A percentile compares a stretch with the other conserved stretches of the same genome.
These are phyloP conservation scores for Oxyura jamaicensis DNA, from an alignment of 2,113 vertebrate genomes.

Conservation along the genomic window DNA sequence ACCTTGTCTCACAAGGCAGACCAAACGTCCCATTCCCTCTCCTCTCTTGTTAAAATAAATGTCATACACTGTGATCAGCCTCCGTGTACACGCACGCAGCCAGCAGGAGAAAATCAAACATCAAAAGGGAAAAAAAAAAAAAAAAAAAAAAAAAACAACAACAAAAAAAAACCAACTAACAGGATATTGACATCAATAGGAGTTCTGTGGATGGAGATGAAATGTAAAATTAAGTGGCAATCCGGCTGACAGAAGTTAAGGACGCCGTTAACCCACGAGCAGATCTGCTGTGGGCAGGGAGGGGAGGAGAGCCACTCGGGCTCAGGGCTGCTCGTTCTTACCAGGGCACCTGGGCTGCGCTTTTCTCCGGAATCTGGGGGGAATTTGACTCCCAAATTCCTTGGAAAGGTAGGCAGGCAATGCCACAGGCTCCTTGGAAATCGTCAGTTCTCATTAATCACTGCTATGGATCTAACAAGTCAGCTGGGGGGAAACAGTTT, in stretches of 20 bases:
- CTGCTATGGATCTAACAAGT: not conserved
- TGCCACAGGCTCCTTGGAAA: not conserved
- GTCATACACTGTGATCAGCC: constrained; percentile 52
- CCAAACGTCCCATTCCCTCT: constrained; percentile 2
- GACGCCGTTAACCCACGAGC: constrained; percentile 1
- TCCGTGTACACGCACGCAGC: not conserved
- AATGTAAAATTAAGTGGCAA: constrained; percentile 13
- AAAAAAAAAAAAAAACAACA: not conserved
- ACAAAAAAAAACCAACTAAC: not conserved
- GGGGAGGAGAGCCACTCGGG: not conserved
- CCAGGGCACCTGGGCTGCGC: not conserved
- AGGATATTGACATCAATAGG: constrained; percentile 63
- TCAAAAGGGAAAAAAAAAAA: constrained; percentile 25
- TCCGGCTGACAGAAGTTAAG: not conserved
- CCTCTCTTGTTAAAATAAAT: not conserved
- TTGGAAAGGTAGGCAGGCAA: not conserved
- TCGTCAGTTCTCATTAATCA: not conserved
- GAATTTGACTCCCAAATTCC: not conserved
- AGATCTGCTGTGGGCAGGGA: not conserved
- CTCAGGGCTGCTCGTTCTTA: not conserved
- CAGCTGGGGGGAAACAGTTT: not conserved
- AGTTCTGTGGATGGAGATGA: constrained; percentile 38
- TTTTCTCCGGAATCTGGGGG: not conserved
- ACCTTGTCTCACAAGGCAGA: not conserved
- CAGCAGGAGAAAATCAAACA: constrained; percentile 62